These are phyloP conservation scores for Conus ventricosus DNA, from an alignment of 1,140 invertebrate species.

Conservation along the genomic window DNA sequence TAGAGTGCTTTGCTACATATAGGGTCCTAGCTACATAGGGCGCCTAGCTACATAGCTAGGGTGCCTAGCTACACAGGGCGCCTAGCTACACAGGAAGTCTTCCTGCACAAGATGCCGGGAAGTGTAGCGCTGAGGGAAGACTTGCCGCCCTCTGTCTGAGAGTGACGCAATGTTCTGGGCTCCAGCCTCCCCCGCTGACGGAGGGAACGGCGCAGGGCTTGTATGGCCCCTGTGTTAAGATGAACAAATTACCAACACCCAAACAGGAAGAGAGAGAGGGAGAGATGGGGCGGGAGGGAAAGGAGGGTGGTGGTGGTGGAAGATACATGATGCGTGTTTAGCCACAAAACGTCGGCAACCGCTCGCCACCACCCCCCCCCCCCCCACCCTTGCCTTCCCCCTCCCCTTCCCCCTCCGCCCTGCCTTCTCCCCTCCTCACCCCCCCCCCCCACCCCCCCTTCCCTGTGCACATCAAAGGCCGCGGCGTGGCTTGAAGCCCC, in stretches of 20 bases:
- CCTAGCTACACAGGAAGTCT: no score
- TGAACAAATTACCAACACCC: conserved; percentile 5
- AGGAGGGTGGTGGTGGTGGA: not conserved
- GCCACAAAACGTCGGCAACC: not conserved
- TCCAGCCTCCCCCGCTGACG: no score
- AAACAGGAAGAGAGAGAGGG: not conserved
- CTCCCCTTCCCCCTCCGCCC: not conserved
- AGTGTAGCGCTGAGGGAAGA: no score
- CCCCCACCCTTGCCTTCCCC: not conserved
- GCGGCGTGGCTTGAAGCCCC: not conserved
- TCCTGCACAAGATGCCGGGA: no score
- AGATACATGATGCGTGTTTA: not conserved
- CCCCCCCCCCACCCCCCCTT: not conserved
- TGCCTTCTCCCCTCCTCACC: not conserved
- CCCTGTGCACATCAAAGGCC: not conserved
- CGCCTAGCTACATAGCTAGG: no score
- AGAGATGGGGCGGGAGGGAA: not conserved
- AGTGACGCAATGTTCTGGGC: no score
- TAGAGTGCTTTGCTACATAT: no score
- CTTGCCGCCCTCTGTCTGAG: no score
- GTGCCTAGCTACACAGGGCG: no score
- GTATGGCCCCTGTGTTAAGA: not conserved
- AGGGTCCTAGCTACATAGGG: no score
- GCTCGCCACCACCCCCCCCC: not conserved
- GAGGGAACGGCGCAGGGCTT: not conserved